Base-by-base conservation (phyloP, 2,797 vertebrate genomes). In the Hoplostethus mediterraneus region DNA sequence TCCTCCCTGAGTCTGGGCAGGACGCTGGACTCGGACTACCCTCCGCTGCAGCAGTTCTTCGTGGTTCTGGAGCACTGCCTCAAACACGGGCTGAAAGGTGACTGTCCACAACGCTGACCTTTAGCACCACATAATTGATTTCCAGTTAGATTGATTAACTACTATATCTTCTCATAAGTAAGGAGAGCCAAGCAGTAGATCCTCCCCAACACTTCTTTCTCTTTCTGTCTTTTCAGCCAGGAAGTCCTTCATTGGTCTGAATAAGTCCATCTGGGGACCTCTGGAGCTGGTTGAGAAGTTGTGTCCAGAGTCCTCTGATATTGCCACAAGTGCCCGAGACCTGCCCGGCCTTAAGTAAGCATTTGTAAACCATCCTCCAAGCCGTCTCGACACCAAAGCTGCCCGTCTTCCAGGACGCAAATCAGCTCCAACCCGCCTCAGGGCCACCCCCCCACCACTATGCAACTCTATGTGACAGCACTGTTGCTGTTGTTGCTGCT, bases 81-180 rank as follows among this genome's bases (percentile, higher is more conserved):
- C 67, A 99, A 98, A 89, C 98, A 99, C 2, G 98, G 98, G 0
- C 92, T 99, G 65, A 99, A 96, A 97, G 96, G 98, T 99, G 89
- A 42, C 2, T 0, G 6, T 25, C 16, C 8, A 25, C 12, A n/a
- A 30, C 25, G 13, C 17, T 63, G 21, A 42, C 38, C 36, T 51
- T 10, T 1, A 12, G 11, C 7, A 42, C 40, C 12, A 2, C 11
- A 42, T 10, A 42, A 11, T 63, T 17, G 25, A 36, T 63, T 51
- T 63, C 6, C 33, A 38, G 47, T 21, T 5, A 51, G 44, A 47
- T 2, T 53, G 53, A 33, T 36, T 55, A 12, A 28, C 8, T 55
- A 9, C 30, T 8, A 54, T 54, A 54, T 54, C 7, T 28, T 28
- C 8, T 28, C 6, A 25, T 28, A 7, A 53, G 14, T 28, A 30